These are phyloP conservation scores for Xenus cinereus DNA, from an alignment of 2,113 vertebrate species.

Conservation along the genomic window DNA sequence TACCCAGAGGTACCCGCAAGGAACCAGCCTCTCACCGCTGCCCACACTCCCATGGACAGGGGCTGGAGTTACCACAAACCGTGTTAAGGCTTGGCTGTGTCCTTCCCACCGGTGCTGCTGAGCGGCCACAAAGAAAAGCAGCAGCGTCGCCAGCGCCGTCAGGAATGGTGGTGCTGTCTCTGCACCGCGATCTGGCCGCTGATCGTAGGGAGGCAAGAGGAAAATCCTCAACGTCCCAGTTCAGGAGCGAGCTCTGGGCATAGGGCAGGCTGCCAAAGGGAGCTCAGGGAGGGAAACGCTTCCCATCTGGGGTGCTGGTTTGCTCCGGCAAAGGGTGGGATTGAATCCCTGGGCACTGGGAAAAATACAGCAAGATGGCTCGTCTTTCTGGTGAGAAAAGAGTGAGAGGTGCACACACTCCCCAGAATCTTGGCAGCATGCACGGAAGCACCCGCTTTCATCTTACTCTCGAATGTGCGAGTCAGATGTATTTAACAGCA, in stretches of 20 bases:
- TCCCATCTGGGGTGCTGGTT: background rate
- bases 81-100: background rate
- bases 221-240: background rate
- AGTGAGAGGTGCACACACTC: background rate
- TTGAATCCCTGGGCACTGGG: background rate
- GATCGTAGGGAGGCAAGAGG: background rate
- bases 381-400: background rate
- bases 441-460: background rate
- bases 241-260: background rate
- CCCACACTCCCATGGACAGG: accelerated
- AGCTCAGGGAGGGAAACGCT: background rate
- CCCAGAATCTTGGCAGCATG: background rate
- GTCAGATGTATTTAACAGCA: background rate
- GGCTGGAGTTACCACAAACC: background rate
- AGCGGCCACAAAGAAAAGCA: background rate
- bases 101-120: background rate
- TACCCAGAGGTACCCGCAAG: background rate
- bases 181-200: background rate
- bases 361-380: background rate
- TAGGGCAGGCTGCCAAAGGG: background rate
- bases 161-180: background rate
- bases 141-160: background rate
- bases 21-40: background rate
- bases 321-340: background rate
- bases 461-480: background rate